phyloP scores from a whole-genome alignment of 2,113 vertebrate genomes.

The Lepidothrix coronata region DNA sequence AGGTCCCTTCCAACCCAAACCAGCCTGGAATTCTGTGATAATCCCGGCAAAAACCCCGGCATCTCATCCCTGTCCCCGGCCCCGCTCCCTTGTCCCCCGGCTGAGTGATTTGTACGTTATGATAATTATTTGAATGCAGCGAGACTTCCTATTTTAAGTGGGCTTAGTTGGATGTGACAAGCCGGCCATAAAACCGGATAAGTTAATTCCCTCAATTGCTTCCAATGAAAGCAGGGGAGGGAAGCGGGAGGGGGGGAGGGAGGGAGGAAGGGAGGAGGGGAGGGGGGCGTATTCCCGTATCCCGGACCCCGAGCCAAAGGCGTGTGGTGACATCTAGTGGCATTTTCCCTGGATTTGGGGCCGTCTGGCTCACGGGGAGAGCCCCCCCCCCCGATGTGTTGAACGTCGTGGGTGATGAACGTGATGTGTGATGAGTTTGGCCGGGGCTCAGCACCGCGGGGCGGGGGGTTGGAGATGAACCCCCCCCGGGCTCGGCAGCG shows the following conservation, averaged over 20 bases:
- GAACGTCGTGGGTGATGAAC: background rate
- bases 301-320: constrained; percentile 51
- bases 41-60: background rate
- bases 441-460: background rate
- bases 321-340: constrained; percentile 78
- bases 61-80: background rate
- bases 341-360: constrained; percentile 43
- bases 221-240: background rate
- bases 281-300: background rate
- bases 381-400: fast-evolving
- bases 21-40: background rate
- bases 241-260: fast-evolving
- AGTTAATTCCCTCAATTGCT: constrained; percentile 63
- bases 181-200: constrained; percentile 46
- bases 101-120: constrained; percentile 1
- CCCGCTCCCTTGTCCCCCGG: background rate
- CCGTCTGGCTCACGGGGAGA: background rate
- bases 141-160: constrained; percentile 47
- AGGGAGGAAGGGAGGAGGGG: fast-evolving
- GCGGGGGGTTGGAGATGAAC: background rate
- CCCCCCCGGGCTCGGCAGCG: background rate
- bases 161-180: constrained; percentile 66
- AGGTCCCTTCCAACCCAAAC: background rate
- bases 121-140: constrained; percentile 39
- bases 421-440: fast-evolving